Percentiles rank a stretch among this genome's conserved stretches.
These are phyloP conservation scores for Berghia stephanieae DNA, from an alignment of 1,140 invertebrate genomes.

Conservation along the genomic window DNA sequence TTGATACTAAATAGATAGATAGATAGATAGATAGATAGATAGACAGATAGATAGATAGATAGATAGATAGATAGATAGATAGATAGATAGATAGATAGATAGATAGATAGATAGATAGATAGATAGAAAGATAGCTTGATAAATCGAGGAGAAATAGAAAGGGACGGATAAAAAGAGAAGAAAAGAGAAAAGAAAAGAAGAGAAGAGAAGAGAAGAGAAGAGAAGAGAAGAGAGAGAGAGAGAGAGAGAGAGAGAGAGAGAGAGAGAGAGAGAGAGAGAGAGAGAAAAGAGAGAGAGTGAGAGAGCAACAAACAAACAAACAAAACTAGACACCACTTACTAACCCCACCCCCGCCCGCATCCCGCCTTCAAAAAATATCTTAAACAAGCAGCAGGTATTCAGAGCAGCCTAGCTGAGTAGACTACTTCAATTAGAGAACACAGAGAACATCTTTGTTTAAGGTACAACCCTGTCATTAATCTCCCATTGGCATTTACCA, in stretches of 20 bases:
- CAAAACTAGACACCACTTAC: too few relatives aligned
- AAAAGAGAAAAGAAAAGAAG: neutral
- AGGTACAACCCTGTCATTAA: too few relatives aligned
- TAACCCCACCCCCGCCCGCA: too few relatives aligned
- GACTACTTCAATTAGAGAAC: too few relatives aligned
- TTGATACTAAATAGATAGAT: neutral
- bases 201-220: neutral
- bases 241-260: neutral
- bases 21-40: neutral
- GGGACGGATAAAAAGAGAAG: neutral
- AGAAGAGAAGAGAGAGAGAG: neutral
- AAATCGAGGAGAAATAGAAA: neutral
- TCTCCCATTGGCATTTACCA: too few relatives aligned
- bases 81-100: neutral
- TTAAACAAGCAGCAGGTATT: too few relatives aligned
- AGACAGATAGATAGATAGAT: neutral
- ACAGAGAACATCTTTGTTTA: too few relatives aligned
- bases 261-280: neutral
- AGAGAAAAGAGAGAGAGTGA: slow-evolving; percentile 5
- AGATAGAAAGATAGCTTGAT: neutral
- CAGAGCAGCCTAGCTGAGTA: too few relatives aligned
- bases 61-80: neutral
- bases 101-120: neutral
- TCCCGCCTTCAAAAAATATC: too few relatives aligned
- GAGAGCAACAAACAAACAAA: neutral